These are phyloP conservation scores for Scomber scombrus DNA, from an alignment of 2,113 vertebrate species.

Conservation along the genomic window DNA sequence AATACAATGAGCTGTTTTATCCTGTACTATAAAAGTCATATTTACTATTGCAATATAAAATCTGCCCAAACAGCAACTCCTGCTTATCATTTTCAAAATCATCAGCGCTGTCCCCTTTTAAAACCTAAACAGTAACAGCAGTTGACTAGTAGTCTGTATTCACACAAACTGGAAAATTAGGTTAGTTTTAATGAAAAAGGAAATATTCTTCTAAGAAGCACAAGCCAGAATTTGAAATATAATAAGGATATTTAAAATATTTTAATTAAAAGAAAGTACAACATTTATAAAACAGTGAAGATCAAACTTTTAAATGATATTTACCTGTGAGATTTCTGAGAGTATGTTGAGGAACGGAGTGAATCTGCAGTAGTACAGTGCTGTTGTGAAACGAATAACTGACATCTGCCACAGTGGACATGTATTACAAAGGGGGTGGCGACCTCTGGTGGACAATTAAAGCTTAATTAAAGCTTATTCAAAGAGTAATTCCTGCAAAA, in stretches of 20 bases:
- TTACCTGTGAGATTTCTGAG: neutral
- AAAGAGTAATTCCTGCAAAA: neutral
- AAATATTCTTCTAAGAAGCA: neutral
- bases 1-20: neutral
- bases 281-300: too few relatives aligned
- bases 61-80: neutral
- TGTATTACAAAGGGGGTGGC: neutral
- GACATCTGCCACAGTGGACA: neutral
- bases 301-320: too few relatives aligned
- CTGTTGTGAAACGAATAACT: neutral
- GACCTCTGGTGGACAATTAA: conserved; percentile 63
- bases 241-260: too few relatives aligned
- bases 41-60: too few relatives aligned
- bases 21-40: neutral
- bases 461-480: neutral
- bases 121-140: neutral
- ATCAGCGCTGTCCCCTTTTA: neutral
- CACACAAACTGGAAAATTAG: neutral
- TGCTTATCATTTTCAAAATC: too few relatives aligned
- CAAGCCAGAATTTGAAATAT: neutral
- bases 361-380: neutral
- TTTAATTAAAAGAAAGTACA: too few relatives aligned
- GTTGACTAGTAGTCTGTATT: neutral
- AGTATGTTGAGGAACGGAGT: neutral
- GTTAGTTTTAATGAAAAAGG: neutral